A percentile compares a stretch with the other conserved stretches of the same genome.
These are phyloP conservation scores for Metopolophium dirhodum DNA, from an alignment of 1,140 invertebrate genomes.

Conservation along the genomic window DNA sequence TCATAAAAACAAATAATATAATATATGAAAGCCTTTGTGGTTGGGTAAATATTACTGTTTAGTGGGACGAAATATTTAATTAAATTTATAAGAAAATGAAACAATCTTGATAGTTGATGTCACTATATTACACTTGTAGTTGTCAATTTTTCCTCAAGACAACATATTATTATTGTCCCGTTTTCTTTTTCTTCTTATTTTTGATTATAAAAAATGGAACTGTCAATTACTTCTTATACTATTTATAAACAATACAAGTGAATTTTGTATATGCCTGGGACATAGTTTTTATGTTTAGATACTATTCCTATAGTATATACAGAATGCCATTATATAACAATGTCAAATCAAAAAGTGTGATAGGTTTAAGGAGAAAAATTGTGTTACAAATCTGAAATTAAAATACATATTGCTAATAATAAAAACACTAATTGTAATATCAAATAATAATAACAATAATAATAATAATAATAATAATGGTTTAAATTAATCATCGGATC, in stretches of 20 bases:
- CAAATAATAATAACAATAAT: not conserved
- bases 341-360: not conserved
- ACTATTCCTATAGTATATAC: not conserved
- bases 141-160: not conserved
- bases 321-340: not conserved
- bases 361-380: not conserved
- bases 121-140: not conserved
- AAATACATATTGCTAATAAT: not conserved
- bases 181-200: not conserved
- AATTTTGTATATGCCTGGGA: not conserved
- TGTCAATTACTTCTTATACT: not conserved
- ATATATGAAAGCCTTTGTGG: not conserved
- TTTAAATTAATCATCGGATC: not conserved
- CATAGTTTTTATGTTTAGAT: not conserved
- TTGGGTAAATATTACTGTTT: not conserved
- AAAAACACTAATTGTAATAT: not conserved
- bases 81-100: not conserved
- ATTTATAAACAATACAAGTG: not conserved
- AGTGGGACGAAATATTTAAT: not conserved
- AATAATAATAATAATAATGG: not conserved
- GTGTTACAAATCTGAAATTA: not conserved
- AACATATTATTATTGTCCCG: not conserved
- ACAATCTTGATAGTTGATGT: not conserved
- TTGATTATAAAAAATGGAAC: not conserved
- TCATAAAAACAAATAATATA: not conserved